Conservation (phyloP, 2,888 invertebrate genomes). For the Opisthograptis luteolata region DNA sequence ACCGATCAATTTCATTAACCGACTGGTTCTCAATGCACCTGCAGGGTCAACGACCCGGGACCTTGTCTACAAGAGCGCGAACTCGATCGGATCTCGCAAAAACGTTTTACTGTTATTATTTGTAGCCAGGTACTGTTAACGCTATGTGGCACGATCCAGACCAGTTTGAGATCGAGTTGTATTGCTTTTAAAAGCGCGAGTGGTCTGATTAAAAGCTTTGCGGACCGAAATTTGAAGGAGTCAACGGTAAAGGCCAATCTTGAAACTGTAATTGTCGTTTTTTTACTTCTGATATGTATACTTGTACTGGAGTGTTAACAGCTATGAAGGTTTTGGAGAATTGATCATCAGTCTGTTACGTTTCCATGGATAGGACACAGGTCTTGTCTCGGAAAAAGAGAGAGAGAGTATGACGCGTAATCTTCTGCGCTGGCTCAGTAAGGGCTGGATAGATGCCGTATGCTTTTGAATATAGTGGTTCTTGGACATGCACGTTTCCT, state of each 20-base stretch:
- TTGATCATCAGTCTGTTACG: no score
- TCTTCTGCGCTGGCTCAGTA: no score
- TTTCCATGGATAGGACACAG: no score
- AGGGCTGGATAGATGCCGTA: no score
- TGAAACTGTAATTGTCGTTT: background rate
- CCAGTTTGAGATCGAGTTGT: constrained; percentile 28
- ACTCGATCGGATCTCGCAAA: constrained; percentile 59
- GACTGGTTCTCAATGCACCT: constrained; percentile 47
- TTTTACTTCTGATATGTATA: constrained; percentile 2
- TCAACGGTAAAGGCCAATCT: constrained; percentile 13
- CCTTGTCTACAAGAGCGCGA: constrained; percentile 52
- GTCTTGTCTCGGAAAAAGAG: no score
- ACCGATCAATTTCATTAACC: constrained; percentile 29
- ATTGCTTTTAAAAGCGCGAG: constrained; percentile 28
- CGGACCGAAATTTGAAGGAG: background rate
- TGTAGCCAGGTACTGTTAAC: constrained; percentile 46
- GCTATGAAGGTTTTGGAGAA: no score
- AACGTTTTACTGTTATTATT: constrained; percentile 59
- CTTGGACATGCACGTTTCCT: no score
- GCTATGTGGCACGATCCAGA: constrained; percentile 24
- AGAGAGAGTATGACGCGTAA: no score
- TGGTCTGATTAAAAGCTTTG: constrained; percentile 23
- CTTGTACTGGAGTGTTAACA: no score
- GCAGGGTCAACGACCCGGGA: constrained; percentile 48
- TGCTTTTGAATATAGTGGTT: no score